Evolutionary conservation across 2,888 invertebrate genomes (phyloP), one percentile per base, ranked within the genome.

Genomic region (Drepanosiphum platanoidis): DNA sequence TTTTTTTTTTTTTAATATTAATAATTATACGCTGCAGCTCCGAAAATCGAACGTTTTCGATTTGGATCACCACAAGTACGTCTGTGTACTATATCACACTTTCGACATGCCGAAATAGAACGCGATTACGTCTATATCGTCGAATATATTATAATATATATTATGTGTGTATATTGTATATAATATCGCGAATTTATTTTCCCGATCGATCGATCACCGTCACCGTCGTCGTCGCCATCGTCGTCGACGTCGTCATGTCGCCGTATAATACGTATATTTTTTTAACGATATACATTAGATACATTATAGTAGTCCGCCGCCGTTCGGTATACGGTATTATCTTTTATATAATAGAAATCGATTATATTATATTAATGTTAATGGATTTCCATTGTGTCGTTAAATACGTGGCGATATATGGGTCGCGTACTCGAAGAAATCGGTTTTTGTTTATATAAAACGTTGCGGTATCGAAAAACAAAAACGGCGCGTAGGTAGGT

Each of bases 281-380:
- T 64, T 27, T 30, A 27, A 64, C 64, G 64, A 27, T 64, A 64
- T 46, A 46, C 9, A 46, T 46, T 46, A 46, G 7, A 11, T 46
- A 9, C 9, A 7, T 13, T 42, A 15, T 52, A 52, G 52, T 52
- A n/a, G n/a, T n/a, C n/a, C n/a, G n/a, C n/a, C 22, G 22, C 22
- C 22, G 36, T 36, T 22, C 8, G 27, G 71, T 71, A 71, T 36
- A 18, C 8, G 27, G 71, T 71, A 71, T 71, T 52, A 52, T 74
- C 42, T 46, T 74, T 74, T 52, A 30, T 52, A 74, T 74, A 74
- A 74, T 13, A 74, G 42, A 74, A 74, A 74, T 74, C 74, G 74
- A 74, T 74, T 74, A 46, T 74, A n/a, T n/a, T n/a, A 32, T 74
- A 74, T 74, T 74, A 74, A 74, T 74, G 74, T 46, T 46, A 74